Base-by-base conservation (phyloP, 2,797 vertebrate genomes). In the Molothrus ater region DNA sequence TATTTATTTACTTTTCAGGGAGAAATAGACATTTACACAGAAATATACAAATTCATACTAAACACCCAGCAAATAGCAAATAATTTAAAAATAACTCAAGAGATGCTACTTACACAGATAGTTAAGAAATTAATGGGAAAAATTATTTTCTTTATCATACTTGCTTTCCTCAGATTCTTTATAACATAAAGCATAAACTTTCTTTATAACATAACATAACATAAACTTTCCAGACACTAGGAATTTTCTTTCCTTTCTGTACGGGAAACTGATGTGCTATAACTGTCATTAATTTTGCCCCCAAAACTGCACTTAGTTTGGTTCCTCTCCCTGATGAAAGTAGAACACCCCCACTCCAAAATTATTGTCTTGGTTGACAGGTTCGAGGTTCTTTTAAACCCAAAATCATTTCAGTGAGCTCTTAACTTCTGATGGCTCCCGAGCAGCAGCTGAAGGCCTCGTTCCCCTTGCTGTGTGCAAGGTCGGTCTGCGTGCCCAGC, bases 401-500 rank as follows among this genome's bases (percentile, higher is more conserved):
- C 43, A 8, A 47, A 15, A 36, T 28, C 3, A 8, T 15, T 38
- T 21, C 34, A n/a, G 42, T 1, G 15, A 57, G 34, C 10, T 4
- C 25, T 40, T 6, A 26, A 17, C 34, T 42, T 34, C 22, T 12
- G 6, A 4, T 2, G 5, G 8, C 28, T 43, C 14, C 56, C 16
- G 59, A 31, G 29, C 61, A 45, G n/a, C 14, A 8, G 45, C 17
- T 5, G 69, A 10, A 34, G 38, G 76, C 38, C 5, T 4, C 5
- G 0, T 5, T 47, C 9, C n/a, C 14, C 3, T 3, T 0, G 42
- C 51, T 5, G 12, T 1, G 32, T 29, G 18, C 26, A 1, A 9
- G 74, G 25, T 3, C 9, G 42, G 13, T 9, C 7, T 0, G 26
- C 0, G 32, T 1, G 26, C 59, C 6, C 0, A 8, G 2, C 3